A percentile compares a stretch with the other conserved stretches of the same genome.
Evolutionary conservation across 2,797 vertebrate genomes (phyloP).

Genomic region (Bradypus variegatus): DNA sequence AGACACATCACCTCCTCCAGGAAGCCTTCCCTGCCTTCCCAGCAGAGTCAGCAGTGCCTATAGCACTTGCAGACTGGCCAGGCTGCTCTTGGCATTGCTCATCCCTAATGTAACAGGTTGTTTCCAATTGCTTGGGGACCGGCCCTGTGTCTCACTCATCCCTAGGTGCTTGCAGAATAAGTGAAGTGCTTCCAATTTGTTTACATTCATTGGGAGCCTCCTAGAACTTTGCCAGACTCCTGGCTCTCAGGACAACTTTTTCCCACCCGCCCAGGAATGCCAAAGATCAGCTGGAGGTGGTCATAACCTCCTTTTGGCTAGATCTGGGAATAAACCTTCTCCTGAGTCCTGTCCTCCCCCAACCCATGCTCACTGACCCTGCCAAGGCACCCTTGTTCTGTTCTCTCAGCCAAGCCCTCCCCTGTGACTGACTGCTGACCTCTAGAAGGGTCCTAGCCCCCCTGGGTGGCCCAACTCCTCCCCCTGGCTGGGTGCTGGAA

Average conservation of each 20-base stretch:
- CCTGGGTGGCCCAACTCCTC: background rate
- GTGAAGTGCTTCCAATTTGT: background rate
- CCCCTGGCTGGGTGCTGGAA: background rate
- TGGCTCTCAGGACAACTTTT: background rate
- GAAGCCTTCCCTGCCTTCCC: background rate
- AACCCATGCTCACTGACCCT: background rate
- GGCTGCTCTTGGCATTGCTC: background rate
- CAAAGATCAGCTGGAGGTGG: background rate
- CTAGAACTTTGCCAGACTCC: background rate
- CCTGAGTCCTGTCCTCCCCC: background rate
- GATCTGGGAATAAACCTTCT: background rate
- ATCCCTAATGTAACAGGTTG: background rate
- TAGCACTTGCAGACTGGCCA: background rate
- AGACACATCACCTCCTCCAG: background rate
- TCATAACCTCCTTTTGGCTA: background rate
- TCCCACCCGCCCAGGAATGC: background rate
- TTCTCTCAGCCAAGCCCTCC: background rate
- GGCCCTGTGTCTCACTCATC: background rate
- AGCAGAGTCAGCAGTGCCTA: background rate
- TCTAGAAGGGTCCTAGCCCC: background rate
- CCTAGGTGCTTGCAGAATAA: background rate
- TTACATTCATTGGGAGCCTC: background rate
- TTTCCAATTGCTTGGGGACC: background rate
- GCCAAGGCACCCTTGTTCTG: rapidly evolving
- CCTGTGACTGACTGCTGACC: background rate